A percentile compares a stretch with the other conserved stretches of the same genome.
These are phyloP conservation scores for Macrophya alboannulata DNA, from an alignment of 2,888 invertebrate genomes.

Conservation along the genomic window DNA sequence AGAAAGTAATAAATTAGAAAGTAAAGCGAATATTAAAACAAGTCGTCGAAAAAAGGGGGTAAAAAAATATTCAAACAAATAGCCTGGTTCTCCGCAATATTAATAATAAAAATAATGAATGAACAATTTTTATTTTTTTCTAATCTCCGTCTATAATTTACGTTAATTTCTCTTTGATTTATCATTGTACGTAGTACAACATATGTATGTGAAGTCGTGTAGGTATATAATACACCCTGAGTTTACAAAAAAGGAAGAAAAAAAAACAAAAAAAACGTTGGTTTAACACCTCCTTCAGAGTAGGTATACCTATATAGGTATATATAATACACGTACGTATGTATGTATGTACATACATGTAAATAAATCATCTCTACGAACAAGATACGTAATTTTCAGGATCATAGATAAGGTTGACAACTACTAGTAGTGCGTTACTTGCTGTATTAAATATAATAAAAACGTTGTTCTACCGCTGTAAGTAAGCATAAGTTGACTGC, in stretches of 20 bases:
- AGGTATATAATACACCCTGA: neutral
- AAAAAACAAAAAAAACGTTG: neutral
- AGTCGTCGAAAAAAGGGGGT: no score
- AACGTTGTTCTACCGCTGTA: neutral
- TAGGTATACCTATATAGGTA: neutral
- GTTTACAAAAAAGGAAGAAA: no score
- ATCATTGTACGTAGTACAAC: no score
- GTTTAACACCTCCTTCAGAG: neutral
- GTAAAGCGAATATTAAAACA: no score
- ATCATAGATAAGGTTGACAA: slow-evolving; percentile 35
- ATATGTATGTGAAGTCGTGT: no score
- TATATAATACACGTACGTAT: neutral
- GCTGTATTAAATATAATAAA: slow-evolving; percentile 15
- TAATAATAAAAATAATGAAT: neutral
- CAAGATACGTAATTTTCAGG: neutral
- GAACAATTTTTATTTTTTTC: neutral
- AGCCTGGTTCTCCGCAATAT: neutral
- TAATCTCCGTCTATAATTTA: neutral
- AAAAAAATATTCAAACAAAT: neutral
- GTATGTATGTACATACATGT: neutral
- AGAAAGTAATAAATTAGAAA: neutral
- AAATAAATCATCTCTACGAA: slow-evolving; percentile 1
- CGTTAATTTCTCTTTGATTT: neutral
- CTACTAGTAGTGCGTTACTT: slow-evolving; percentile 11
- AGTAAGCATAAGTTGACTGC: neutral